Evolutionary conservation across 2,797 vertebrate genomes (phyloP).

Genomic region (Telmatherina bonti): DNA sequence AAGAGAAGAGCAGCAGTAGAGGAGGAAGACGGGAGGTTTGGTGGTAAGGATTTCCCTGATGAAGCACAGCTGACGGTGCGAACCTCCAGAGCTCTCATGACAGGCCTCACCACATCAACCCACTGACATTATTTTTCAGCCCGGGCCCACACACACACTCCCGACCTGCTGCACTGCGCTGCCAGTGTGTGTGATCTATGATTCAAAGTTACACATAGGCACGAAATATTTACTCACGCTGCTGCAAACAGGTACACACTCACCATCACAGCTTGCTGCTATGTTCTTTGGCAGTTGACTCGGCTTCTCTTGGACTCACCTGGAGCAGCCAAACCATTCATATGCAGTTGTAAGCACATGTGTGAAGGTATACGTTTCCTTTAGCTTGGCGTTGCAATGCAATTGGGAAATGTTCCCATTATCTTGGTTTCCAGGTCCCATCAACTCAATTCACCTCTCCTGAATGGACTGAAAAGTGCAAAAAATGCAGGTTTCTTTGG

Average conservation of each 20-base stretch:
- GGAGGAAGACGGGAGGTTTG: conserved; percentile 52
- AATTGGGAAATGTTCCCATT: conserved; percentile 19
- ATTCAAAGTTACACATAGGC: conserved; percentile 45
- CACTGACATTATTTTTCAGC: conserved; percentile 72
- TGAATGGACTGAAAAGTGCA: background rate
- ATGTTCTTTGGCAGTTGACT: conserved; percentile 65
- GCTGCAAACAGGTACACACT: conserved; percentile 5
- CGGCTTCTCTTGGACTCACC: conserved; percentile 63
- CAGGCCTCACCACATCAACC: conserved; percentile 76
- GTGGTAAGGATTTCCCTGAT: conserved; percentile 71
- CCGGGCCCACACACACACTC: conserved; percentile 68
- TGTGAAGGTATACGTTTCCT: conserved; percentile 7
- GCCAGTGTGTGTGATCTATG: conserved; percentile 33
- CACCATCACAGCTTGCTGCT: conserved; percentile 29
- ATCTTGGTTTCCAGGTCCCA: conserved; percentile 30
- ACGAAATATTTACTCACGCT: conserved; percentile 1
- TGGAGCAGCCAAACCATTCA: conserved; percentile 23
- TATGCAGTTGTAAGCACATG: conserved; percentile 13
- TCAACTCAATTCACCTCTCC: conserved; percentile 6
- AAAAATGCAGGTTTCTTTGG: background rate
- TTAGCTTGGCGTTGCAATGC: conserved; percentile 4
- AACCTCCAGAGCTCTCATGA: conserved; percentile 72
- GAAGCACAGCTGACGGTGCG: conserved; percentile 73
- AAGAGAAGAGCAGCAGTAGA: background rate
- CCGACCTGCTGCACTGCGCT: conserved; percentile 56